These are phyloP conservation scores for Mesocricetus auratus DNA, from an alignment of 2,113 vertebrate genomes.

Conservation along the genomic window DNA sequence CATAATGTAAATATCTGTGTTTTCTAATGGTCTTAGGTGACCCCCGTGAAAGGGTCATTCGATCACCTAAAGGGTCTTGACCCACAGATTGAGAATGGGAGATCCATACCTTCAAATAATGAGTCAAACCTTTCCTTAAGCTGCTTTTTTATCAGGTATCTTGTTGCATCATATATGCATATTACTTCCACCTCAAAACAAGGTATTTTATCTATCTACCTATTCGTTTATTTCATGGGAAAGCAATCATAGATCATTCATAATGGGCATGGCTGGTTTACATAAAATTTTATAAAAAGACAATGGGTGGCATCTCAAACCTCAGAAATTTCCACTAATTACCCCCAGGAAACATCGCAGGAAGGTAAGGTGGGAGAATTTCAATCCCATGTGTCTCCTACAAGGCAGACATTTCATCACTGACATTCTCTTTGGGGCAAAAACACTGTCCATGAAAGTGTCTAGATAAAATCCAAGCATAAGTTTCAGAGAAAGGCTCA, in stretches of 20 bases:
- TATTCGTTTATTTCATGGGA: neutral
- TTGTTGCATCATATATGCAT: no score
- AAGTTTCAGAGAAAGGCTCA: neutral
- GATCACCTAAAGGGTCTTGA: neutral
- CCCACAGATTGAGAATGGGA: neutral
- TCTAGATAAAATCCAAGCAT: slow-evolving; percentile 33
- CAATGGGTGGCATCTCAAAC: neutral
- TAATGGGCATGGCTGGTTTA: neutral
- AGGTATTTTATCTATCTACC: neutral
- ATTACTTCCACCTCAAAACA: neutral
- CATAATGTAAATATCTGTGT: neutral
- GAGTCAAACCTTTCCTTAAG: neutral
- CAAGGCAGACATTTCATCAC: neutral
- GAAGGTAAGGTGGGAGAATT: neutral
- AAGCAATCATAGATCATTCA: neutral
- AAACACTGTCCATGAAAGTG: neutral
- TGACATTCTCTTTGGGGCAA: neutral
- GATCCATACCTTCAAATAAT: neutral
- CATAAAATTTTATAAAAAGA: slow-evolving; percentile 32
- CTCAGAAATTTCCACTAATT: neutral
- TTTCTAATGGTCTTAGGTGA: neutral
- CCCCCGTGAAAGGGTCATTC: neutral
- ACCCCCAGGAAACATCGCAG: neutral
- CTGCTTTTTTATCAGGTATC: neutral
- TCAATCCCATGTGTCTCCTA: neutral